Base-by-base conservation (phyloP, 2,113 vertebrate genomes). In the Pterocles burchelli region DNA sequence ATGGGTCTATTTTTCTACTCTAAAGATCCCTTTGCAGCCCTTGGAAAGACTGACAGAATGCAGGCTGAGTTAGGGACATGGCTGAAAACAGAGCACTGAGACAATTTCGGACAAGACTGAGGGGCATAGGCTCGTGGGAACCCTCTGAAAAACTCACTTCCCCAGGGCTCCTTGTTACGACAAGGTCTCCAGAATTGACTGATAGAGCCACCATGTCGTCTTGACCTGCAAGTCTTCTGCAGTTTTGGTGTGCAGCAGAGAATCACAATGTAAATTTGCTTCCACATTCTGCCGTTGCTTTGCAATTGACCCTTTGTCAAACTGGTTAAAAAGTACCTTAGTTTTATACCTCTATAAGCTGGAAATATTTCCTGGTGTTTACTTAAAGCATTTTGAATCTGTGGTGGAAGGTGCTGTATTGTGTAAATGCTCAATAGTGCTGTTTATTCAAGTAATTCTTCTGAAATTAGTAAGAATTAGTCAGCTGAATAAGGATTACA, bases 361-460 rank as follows among this genome's bases (percentile, higher is more conserved):
- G 38, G 78, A 88, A 94, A 63, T 94, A 67, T 34, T 92, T 90
- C 34, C 22, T 70, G 17, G 33, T 90, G 55, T 96, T 93, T 96
- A 77, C 83, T 83, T 88, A 92, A 91, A 88, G 51, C 82, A 71
- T 90, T 96, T 86, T 41, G 65, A 11, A 72, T 90, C 61, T 75
- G 58, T 82, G 43, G 21, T 86, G 49, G 71, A 88, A 74, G 77
- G 76, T 72, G 51, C 63, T 65, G 54, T 85, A 58, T 86, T 88
- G 85, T 89, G 41, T 92, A 79, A 87, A 81, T 78, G 54, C 70
- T 92, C 74, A 6, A 52, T 76, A 68, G 62, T 78, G 68, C 62
- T 96, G 90, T 95, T 97, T 95, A 93, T 94, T 90, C 83, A 94
- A 94, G 85, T 96, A 90, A 93, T 95, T 97, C 89, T 85, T 58